Evolutionary conservation across 2,797 vertebrate species (phyloP).

Genomic region (Syngnathus acus): DNA sequence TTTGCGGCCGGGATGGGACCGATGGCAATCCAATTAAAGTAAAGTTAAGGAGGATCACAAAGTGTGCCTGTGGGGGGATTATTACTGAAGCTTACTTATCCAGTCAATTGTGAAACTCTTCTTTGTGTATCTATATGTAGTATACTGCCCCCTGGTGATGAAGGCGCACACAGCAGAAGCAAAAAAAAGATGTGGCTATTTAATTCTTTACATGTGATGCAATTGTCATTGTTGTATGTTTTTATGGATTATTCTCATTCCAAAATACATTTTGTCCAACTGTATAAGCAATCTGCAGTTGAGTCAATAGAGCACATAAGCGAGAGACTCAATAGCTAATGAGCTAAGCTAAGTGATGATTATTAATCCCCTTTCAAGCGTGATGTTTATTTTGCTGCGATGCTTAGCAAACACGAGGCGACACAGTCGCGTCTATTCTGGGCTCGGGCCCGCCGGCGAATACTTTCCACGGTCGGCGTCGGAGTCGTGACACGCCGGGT

Average conservation of each 20-base stretch:
- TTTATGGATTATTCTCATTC: too few species aligned
- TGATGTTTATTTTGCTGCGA: not conserved
- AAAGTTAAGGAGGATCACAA: conserved; percentile 40
- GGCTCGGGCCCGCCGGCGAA: conserved; percentile 24
- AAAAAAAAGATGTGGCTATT: not conserved
- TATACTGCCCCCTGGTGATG: too few species aligned
- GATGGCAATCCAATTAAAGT: conserved; percentile 59
- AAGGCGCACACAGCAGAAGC: too few species aligned
- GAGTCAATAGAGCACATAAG: not conserved
- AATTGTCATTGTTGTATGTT: not conserved
- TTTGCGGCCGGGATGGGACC: conserved; percentile 29
- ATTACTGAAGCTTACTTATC: not conserved
- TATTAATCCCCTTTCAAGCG: not conserved
- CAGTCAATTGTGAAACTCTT: too few species aligned
- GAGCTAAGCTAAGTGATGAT: not conserved
- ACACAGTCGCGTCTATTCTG: conserved; percentile 43
- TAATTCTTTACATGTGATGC: too few species aligned
- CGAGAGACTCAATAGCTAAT: not conserved
- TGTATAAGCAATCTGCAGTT: not conserved
- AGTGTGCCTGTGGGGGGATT: conserved; percentile 15
- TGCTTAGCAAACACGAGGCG: conserved; percentile 1
- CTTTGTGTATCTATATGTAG: too few species aligned
- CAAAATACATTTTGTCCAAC: too few species aligned
- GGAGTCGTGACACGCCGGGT: conserved; percentile 13
- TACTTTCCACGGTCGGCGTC: conserved; percentile 35